Base-by-base conservation (phyloP, 2,113 vertebrate genomes). In the Plotosus lineatus region DNA sequence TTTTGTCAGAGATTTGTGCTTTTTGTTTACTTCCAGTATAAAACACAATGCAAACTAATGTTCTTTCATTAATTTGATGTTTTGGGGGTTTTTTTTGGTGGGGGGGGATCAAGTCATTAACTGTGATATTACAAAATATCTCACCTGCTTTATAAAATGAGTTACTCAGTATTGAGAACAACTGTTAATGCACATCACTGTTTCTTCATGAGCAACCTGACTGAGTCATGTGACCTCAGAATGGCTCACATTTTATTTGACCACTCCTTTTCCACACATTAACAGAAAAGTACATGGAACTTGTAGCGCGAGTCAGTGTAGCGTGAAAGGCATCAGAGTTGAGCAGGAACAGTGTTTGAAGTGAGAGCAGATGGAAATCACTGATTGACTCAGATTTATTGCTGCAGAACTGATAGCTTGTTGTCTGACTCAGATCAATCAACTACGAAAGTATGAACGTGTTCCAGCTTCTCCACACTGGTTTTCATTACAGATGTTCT, bases 351-450 rank as follows among this genome's bases (percentile, higher is more conserved):
- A 14, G 17, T 26, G 38, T 31, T 56, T 10, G 7, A 42, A 38
- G 53, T 36, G 6, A 40, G 40, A 76, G 38, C 74, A 21, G 36
- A n/a, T 63, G 44, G 17, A 53, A 66, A 78, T 78, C 61, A 78
- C 76, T 53, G 9, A 78, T 66, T 66, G 11, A 77, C 76, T 78
- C 9, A 21, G 38, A 42, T 28, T n/a, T 17, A 78, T 9, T 51
- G 76, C 53, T 19, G 60, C 76, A 51, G 60, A 66, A 78, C 60
- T 48, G 8, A 78, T 21, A 28, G 46, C 58, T 36, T 78, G 61
- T 78, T 36, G 46, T 19, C 58, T 78, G 76, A 63, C 42, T 48
- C 0, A 42, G 42, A 3, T 78, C 76, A 51, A 36, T 65, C 7
- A 12, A 42, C 26, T 77, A 28, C 28, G 31, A 48, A 38, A 63